Evolutionary conservation across 1,140 invertebrate genomes (phyloP).

Genomic region (Saccostrea cuccullata): DNA sequence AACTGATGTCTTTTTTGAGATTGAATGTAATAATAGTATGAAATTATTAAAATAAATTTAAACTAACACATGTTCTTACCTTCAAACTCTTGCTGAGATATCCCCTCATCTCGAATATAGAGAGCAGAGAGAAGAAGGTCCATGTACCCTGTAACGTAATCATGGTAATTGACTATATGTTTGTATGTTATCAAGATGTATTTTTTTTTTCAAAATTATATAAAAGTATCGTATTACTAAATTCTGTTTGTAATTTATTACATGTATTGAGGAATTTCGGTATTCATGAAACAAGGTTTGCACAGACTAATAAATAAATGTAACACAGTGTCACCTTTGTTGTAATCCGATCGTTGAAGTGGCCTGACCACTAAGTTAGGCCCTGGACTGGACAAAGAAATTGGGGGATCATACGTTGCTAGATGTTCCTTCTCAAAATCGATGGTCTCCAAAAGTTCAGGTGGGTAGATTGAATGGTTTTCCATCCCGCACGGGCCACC

Average conservation of each 20-base stretch:
- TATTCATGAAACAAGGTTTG: too few species aligned
- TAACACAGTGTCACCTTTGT: not conserved
- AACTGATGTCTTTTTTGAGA: too few species aligned
- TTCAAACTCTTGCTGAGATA: conserved; percentile 19
- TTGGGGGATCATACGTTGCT: conserved; percentile 14
- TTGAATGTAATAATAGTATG: too few species aligned
- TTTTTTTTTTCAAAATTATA: too few species aligned
- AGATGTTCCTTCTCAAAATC: conserved; percentile 24
- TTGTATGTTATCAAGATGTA: too few species aligned
- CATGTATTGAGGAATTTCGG: too few species aligned
- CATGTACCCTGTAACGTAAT: not conserved
- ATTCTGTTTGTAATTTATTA: too few species aligned
- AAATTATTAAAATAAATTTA: too few species aligned
- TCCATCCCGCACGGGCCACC: not conserved
- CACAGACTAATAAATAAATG: not conserved
- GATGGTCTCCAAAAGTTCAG: conserved; percentile 11
- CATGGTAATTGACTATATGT: too few species aligned
- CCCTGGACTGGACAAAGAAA: not conserved
- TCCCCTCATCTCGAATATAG: conserved; percentile 1
- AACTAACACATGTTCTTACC: not conserved
- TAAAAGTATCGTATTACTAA: too few species aligned
- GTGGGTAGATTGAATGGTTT: not conserved
- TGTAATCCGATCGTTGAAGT: conserved; percentile 4
- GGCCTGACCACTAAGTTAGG: not conserved
- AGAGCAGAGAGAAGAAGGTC: not conserved